Base-by-base conservation (phyloP, 2,888 invertebrate species). In the Hemithea aestivaria region DNA sequence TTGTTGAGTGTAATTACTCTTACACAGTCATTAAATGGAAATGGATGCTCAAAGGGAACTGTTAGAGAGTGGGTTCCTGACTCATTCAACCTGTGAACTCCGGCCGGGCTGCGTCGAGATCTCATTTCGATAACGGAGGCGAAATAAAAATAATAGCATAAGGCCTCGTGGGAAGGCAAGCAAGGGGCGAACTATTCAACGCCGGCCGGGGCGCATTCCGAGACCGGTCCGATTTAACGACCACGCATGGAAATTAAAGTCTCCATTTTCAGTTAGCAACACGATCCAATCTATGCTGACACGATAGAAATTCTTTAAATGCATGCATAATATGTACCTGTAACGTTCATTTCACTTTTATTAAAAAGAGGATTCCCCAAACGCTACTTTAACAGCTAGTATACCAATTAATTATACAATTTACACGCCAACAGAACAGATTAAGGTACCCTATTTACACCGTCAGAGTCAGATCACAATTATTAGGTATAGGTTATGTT, bases 31-130 rank as follows among this genome's bases (percentile, higher is more conserved):
- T 34, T 20, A 35, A 44, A 40, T 54, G 16, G 2, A 34, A 27
- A 53, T 65, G 62, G 52, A 51, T 53, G 57, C 10, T 27, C 30
- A 53, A 59, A 40, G 11, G 29, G 7, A 31, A 25, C 25, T 27
- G 25, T 28, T 39, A 31, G 4, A 26, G 30, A 26, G 25, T 29
- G 40, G 40, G 38, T 37, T 33, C 58, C 40, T 26, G 27, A 24
- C 26, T 37, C 52, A 64, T 58, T 62, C 62, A 62, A 69, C 64
- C 68, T 72, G 55, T 67, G 66, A 73, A 67, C 73, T 52, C 47
- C 51, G 49, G 51, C 42, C 37, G 44, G 41, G 56, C 52, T 51
- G 56, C 46, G 50, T 45, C 41, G 42, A 48, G 63, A 67, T 67
- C 57, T 45, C 42, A 48, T 51, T 54, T 42, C 35, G 42, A 45